Base-by-base conservation (phyloP, 2,797 vertebrate species). In the Oreortyx pictus region DNA sequence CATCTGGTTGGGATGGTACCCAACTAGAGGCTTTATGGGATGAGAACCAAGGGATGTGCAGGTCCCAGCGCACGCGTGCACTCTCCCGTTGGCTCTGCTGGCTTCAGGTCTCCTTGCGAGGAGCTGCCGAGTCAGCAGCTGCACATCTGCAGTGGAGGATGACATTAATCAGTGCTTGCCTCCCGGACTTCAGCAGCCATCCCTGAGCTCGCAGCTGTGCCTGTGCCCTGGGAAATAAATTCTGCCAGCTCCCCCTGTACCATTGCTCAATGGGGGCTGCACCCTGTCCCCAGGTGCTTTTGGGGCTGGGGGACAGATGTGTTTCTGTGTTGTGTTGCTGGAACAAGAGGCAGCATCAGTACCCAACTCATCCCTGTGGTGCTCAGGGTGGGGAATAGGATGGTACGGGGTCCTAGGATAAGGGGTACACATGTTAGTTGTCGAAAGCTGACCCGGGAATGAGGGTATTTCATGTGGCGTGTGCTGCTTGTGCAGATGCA, bases 101-200 rank as follows among this genome's bases (percentile, higher is more conserved):
- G 86, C 93, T 92, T 71, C 3, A 2, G 43, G 65, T 84, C 71
- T 88, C 85, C 70, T 84, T 65, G 75, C 17, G 0, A 35, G 92
- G 73, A 95, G 76, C 67, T 94, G 93, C 93, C 7, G 75, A 83
- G 65, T 95, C 96, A 96, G 92, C 87, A 75, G 87, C 44, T 16
- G 78, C 90, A 83, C 94, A 95, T 94, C 95, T 95, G 96, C 81
- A 56, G 87, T 0, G 43, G 27, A 89, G 79, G 81, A 91, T 0
- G 70, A 73, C 41, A 92, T 96, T 94, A 93, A 96, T 94, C 96
- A 94, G 93, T 70, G 47, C 37, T 71, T 67, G 39, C 43, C 50
- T 94, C 70, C 39, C 0, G 7, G 92, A 67, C 54, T 85, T 81
- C 73, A 83, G 95, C 96, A 94, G 89, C 73, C 17, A 72, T 89